Conservation (phyloP, 1,140 invertebrate species). For the Chironomus tepperi region DNA sequence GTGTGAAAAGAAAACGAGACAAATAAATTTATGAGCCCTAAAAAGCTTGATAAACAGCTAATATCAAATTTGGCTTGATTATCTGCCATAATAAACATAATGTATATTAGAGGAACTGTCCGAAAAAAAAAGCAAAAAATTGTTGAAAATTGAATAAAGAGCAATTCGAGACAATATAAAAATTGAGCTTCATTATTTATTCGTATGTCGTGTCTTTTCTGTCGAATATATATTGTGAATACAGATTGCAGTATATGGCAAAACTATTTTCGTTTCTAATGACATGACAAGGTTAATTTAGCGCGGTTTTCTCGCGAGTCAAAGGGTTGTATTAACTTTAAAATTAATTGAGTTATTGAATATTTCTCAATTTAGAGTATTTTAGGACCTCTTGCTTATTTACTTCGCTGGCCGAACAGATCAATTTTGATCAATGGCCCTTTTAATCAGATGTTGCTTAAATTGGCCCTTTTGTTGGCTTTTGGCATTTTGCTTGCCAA, state of each 20-base stretch:
- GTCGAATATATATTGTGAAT: not conserved
- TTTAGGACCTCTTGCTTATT: too few species aligned
- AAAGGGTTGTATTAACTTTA: too few species aligned
- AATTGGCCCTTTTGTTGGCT: too few species aligned
- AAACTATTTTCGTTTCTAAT: conserved; percentile 3
- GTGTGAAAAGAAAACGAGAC: not conserved
- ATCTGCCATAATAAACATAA: conserved; percentile 17
- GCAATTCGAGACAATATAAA: not conserved
- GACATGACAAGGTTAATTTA: conserved; percentile 3
- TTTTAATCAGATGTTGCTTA: too few species aligned
- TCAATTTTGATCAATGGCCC: too few species aligned
- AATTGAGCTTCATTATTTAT: not conserved
- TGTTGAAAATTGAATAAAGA: not conserved
- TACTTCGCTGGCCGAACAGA: too few species aligned
- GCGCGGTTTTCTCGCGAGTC: too few species aligned
- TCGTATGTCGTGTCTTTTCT: not conserved
- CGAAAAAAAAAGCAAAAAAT: too few species aligned
- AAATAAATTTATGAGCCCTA: not conserved
- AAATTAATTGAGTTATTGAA: too few species aligned
- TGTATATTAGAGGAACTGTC: not conserved
- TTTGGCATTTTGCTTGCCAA: too few species aligned
- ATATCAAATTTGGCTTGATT: conserved; percentile 21
- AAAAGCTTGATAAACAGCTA: not conserved
- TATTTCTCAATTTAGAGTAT: too few species aligned
- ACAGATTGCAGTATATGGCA: not conserved